phyloP scores from a whole-genome alignment of 1,140 invertebrate species.

The Ceratoteleas bidentatus region DNA sequence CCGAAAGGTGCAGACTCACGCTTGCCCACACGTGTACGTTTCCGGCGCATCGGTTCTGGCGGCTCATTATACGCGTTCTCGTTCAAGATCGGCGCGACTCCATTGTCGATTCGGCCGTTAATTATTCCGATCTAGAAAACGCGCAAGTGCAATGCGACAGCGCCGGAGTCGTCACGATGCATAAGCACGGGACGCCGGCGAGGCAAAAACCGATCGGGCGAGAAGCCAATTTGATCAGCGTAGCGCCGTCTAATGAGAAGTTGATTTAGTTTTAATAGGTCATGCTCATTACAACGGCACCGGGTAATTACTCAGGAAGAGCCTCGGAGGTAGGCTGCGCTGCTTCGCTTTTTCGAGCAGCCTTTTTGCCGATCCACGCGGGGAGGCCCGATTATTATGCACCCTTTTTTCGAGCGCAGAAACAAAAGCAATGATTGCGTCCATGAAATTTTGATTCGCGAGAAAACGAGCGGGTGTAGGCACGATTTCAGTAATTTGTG shows the following conservation, averaged over 20 bases:
- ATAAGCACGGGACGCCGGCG: conserved; percentile 33
- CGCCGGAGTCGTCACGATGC: conserved; percentile 29
- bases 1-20: conserved; percentile 44
- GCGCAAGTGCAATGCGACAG: conserved; percentile 36
- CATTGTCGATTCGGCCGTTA: conserved; percentile 60
- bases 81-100: conserved; percentile 53
- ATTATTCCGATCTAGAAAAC: conserved; percentile 62
- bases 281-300: conserved; percentile 64
- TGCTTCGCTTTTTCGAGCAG: conserved; percentile 2
- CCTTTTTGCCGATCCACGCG: not conserved
- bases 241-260: conserved; percentile 64
- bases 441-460: not conserved
- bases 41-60: conserved; percentile 55
- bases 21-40: conserved; percentile 38
- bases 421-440: no score
- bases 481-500: conserved; percentile 14
- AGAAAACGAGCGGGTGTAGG: no score
- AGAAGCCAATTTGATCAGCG: conserved; percentile 63
- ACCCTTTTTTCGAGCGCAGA: not conserved
- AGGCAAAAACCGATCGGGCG: conserved; percentile 60
- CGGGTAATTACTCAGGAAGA: conserved; percentile 56
- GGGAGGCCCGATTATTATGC: not conserved
- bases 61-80: conserved; percentile 56
- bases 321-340: conserved; percentile 31
- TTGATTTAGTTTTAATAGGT: conserved; percentile 69